phyloP scores from a whole-genome alignment of 2,797 vertebrate species.

The Lepilemur ruficaudatus region DNA sequence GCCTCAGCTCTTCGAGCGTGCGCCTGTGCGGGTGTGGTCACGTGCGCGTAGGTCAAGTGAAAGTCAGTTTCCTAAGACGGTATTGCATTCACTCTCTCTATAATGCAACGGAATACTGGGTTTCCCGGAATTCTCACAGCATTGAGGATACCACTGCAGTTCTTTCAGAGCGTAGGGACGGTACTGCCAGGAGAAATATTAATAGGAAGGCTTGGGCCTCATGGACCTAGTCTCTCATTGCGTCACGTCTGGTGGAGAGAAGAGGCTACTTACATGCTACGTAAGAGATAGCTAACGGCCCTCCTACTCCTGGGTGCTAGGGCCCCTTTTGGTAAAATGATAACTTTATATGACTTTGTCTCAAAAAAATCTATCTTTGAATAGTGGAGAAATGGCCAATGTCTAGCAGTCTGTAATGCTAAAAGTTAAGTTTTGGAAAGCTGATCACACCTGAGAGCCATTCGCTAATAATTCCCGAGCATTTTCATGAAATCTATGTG shows the following conservation, averaged over 20 bases:
- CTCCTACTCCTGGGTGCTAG: no score
- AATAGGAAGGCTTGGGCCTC: background rate
- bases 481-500: background rate
- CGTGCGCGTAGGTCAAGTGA: background rate
- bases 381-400: background rate
- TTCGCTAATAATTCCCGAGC: conserved; percentile 7
- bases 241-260: background rate
- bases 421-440: background rate
- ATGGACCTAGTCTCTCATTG: background rate
- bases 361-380: background rate
- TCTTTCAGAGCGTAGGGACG: background rate
- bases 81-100: background rate
- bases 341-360: background rate
- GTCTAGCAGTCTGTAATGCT: background rate
- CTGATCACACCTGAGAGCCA: conserved; percentile 18
- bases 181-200: background rate
- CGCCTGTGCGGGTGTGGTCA: background rate
- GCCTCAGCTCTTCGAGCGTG: background rate
- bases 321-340: background rate
- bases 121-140: background rate
- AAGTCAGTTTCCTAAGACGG: background rate
- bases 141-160: background rate
- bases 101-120: background rate
- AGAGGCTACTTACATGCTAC: background rate
- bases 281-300: background rate